phyloP scores from a whole-genome alignment of 1,140 invertebrate genomes.

The Anastrepha ludens region DNA sequence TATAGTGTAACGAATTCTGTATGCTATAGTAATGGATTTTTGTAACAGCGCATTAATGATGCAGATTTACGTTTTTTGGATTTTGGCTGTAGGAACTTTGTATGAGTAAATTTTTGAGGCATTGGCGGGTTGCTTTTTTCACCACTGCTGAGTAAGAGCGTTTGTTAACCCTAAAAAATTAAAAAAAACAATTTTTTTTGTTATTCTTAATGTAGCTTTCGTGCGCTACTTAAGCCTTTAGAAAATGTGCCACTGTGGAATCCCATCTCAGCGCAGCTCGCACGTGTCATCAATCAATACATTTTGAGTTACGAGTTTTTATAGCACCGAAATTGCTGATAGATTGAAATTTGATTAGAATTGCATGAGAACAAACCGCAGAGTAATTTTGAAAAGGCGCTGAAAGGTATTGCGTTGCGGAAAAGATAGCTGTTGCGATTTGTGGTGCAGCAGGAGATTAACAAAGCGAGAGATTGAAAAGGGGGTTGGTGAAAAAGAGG shows the following conservation, averaged over 20 bases:
- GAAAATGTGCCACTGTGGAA: constrained; percentile 13
- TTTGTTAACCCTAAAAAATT: neutral
- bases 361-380: constrained; percentile 8
- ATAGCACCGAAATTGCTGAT: constrained; percentile 24
- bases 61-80: neutral
- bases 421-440: neutral
- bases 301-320: neutral
- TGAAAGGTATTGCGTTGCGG: neutral
- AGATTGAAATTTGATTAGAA: constrained; percentile 26
- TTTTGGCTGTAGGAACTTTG: neutral
- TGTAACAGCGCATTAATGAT: constrained; percentile 40
- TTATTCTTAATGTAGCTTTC: neutral
- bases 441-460: neutral
- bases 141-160: neutral
- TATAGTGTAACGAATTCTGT: neutral
- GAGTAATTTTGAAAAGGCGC: neutral
- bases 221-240: constrained; percentile 11
- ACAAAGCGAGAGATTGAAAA: too few species aligned
- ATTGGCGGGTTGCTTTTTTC: neutral
- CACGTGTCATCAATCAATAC: constrained; percentile 48
- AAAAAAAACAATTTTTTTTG: neutral
- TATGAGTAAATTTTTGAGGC: neutral
- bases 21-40: constrained; percentile 5
- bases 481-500: too few species aligned
- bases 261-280: neutral